Base-by-base conservation (phyloP, 2,888 invertebrate genomes). In the Lissonota sp. region DNA sequence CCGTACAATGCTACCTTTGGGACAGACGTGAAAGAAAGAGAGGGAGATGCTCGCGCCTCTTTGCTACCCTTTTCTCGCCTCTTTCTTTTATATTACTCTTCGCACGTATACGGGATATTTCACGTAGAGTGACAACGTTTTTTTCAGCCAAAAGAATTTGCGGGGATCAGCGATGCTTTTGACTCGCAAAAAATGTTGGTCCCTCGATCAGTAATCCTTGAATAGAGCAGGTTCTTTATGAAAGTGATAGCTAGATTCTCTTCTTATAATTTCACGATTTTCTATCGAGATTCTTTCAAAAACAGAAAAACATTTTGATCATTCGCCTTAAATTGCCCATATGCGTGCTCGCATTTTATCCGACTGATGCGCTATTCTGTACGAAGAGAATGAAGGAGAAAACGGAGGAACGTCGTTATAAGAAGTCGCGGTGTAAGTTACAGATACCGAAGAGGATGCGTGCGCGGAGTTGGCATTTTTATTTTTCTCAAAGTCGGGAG, bases 11-110 rank as follows among this genome's bases (percentile, higher is more conserved):
- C 14, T 67, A 69, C 57, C 53, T 74, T 66, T 40, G 12, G 57
- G 73, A 69, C 57, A 4, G 67, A 72, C 37, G n/a, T 12, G 14
- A 16, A 4, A 57, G n/a, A 64, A 60, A 7, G 51, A 37, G 40
- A 37, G 60, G 40, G 53, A 57, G 7, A 51, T 39, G 66, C 67
- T 57, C 64, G 58, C 63, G 40, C 49, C 46, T 60, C 66, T 60
- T 72, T 40, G 72, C 72, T 77, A 77, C 80, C 80, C 77, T 80
- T 77, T 80, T 80, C 77, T 69, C 80, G 77, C 77, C 80, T 72
- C 72, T 80, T 80, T 77, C 58, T 75, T 53, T 57, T 57, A 57
- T 37, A 57, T 57, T 0, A 1, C 26, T 3, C 46, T 26, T 12
- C 26, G 26, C 16, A 39, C 49, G 37, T 58, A 70, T 63, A 26